Evolutionary conservation across 2,797 vertebrate genomes (phyloP).

Genomic region (Steatocranus sp.): DNA sequence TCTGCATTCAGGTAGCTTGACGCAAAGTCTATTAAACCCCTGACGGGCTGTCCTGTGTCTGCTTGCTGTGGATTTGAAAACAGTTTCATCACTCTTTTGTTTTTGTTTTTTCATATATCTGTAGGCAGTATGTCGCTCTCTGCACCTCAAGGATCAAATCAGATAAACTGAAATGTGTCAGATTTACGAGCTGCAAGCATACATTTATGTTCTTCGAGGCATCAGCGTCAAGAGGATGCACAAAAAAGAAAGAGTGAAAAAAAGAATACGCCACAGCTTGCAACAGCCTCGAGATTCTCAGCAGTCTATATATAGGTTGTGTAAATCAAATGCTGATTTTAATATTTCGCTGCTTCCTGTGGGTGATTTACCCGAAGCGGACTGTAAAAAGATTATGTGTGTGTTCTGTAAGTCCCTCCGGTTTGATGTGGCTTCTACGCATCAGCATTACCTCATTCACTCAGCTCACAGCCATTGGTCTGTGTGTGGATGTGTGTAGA

Average conservation of each 20-base stretch:
- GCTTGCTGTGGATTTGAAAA: conserved; percentile 11
- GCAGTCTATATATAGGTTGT: conserved; percentile 35
- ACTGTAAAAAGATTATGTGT: conserved; percentile 21
- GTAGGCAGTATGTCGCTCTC: background rate
- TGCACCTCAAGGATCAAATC: conserved; percentile 7
- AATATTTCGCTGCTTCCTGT: background rate
- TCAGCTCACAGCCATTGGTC: conserved; percentile 36
- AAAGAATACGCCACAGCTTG: conserved; percentile 36
- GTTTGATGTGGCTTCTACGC: conserved; percentile 45
- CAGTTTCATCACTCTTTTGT: conserved; percentile 12
- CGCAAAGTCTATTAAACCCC: conserved; percentile 4
- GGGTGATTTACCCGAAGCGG: background rate
- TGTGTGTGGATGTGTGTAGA: conserved; percentile 23
- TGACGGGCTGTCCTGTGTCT: conserved; percentile 2
- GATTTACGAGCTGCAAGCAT: background rate
- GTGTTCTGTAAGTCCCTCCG: conserved; percentile 23
- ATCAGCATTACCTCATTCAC: conserved; percentile 68
- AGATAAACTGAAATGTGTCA: conserved; percentile 26
- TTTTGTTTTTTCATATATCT: background rate
- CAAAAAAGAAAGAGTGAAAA: background rate
- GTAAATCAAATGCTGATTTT: background rate
- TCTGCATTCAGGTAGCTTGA: background rate
- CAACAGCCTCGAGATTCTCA: conserved; percentile 30
- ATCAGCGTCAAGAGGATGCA: conserved; percentile 45
- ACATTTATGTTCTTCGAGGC: conserved; percentile 17